Percentiles rank a stretch among this genome's conserved stretches.
These are phyloP conservation scores for Halisarca cf. caerulea DNA, from an alignment of 37 sponge, comb jelly and placozoan genomes.

Conservation along the genomic window DNA sequence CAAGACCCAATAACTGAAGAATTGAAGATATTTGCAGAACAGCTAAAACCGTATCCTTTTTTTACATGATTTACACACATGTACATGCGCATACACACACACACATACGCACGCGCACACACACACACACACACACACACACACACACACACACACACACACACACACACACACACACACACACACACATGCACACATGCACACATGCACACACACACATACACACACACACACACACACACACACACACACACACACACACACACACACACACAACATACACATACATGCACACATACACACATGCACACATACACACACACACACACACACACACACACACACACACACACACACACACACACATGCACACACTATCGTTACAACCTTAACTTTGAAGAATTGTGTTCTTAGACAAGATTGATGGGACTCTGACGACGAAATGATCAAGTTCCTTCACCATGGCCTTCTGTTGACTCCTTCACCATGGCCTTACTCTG, in stretches of 20 bases:
- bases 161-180: neutral
- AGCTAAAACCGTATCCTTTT: slow-evolving; percentile 81
- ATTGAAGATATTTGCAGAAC: slow-evolving; percentile 68
- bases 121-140: neutral
- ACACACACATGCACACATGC: neutral
- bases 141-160: neutral
- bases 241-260: neutral
- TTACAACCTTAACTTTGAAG: too few species aligned
- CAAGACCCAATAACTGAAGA: slow-evolving; percentile 61
- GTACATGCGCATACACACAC: slow-evolving; percentile 12
- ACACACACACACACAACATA: neutral
- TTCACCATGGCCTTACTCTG: too few species aligned
- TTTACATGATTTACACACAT: neutral
- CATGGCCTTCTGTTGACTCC: too few species aligned
- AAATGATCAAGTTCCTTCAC: too few species aligned
- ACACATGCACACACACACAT: neutral
- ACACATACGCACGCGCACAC: neutral
- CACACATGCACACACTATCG: too few species aligned
- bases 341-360: too few species aligned
- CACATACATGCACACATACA: neutral
- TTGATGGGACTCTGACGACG: too few species aligned
- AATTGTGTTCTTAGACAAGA: too few species aligned
- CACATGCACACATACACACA: too few species aligned
- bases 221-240: neutral
- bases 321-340: too few species aligned